Percentiles rank a stretch among this genome's conserved stretches.
Conservation (phyloP, 2,888 invertebrate species). For the Drosophila eohydei region DNA sequence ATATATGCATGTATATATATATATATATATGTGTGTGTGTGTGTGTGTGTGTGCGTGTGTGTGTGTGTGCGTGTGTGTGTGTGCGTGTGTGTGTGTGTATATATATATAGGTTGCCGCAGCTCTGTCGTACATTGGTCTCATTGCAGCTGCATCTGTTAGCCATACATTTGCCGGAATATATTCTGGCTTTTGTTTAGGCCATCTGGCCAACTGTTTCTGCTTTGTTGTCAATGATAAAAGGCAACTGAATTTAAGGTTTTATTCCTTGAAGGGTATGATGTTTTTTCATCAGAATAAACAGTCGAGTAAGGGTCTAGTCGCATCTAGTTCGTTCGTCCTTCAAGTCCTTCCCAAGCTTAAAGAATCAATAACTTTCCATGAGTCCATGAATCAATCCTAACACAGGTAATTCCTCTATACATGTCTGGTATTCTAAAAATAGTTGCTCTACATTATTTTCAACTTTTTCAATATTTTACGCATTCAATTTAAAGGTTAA, state of each 20-base stretch:
- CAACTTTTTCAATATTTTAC: no score
- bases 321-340: no score
- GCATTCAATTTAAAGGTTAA: no score
- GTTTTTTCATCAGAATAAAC: not conserved
- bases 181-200: conserved; percentile 1
- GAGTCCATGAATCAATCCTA: no score
- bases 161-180: conserved; percentile 13
- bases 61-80: not conserved
- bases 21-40: no score
- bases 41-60: no score
- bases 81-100: not conserved
- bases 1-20: not conserved
- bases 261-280: not conserved
- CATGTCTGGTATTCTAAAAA: no score
- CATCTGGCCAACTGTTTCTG: conserved; percentile 2
- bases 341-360: no score
- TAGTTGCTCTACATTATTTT: no score
- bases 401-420: no score
- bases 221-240: conserved; percentile 5
- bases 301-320: no score
- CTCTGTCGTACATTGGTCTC: not conserved
- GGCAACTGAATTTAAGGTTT: not conserved
- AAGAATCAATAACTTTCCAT: no score
- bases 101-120: not conserved
- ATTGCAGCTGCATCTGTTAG: conserved; percentile 15